Conservation (phyloP, 2,888 invertebrate species). For the Meteorus cinctellus region DNA sequence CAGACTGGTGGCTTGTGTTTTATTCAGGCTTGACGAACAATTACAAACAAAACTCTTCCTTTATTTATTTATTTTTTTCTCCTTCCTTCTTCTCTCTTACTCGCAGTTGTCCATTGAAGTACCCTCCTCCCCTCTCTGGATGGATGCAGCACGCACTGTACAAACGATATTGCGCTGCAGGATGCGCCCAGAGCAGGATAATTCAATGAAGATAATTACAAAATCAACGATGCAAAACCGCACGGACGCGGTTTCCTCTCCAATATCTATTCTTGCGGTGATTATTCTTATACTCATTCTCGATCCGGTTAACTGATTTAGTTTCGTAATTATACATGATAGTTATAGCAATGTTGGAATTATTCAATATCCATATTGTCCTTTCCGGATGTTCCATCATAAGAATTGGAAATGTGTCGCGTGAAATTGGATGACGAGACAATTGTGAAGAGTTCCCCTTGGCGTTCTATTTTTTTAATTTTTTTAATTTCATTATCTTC, state of each 20-base stretch:
- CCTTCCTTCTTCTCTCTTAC: neutral
- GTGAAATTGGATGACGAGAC: neutral
- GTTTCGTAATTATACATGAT: neutral
- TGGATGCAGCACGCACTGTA: conserved; percentile 53
- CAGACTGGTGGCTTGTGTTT: conserved; percentile 71
- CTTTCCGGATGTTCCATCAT: neutral
- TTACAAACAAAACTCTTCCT: conserved; percentile 60
- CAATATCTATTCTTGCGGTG: conserved; percentile 5
- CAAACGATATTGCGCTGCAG: conserved; percentile 55
- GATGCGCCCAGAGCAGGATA: conserved; percentile 51
- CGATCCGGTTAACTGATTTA: neutral
- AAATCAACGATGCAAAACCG: conserved; percentile 44
- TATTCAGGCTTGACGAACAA: conserved; percentile 73
- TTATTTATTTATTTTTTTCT: neutral
- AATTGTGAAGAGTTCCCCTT: neutral
- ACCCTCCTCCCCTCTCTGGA: too few relatives aligned
- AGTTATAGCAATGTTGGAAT: neutral
- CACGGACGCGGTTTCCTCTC: conserved; percentile 30
- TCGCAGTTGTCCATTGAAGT: too few relatives aligned
- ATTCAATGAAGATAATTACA: conserved; percentile 43
- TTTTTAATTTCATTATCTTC: conserved; percentile 11
- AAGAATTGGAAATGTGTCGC: neutral
- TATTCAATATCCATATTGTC: neutral
- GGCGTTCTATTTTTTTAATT: neutral
- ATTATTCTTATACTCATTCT: conserved; percentile 31